Base-by-base conservation (phyloP, 2,113 vertebrate species). In the Gallinago paraguaiae region DNA sequence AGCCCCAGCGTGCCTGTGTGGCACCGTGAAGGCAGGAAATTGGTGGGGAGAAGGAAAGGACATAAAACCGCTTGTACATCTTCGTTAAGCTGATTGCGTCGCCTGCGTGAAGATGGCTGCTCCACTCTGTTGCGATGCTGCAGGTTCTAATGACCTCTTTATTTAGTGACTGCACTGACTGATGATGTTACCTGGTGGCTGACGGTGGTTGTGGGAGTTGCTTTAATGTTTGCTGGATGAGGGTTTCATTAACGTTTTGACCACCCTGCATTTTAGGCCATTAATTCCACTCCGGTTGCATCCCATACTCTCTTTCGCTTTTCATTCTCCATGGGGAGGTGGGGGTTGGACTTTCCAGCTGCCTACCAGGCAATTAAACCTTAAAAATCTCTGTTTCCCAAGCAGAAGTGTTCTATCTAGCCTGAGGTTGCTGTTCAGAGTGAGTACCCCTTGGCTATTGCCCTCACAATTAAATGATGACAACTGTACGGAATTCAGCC, bases 301-400 rank as follows among this genome's bases (percentile, higher is more conserved):
- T 16, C 22, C 0, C 0, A 53, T 48, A n/a, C 15, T 68, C 45
- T n/a, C 31, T 46, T 35, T 64, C 60, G 24, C 31, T 76, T 63
- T 77, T 53, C 24, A 48, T 65, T 89, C 33, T 28, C n/a, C n/a
- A n/a, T n/a, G 35, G 35, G 19, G 15, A 93, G 48, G 45, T 27
- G 54, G 45, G 22, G 31, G 30, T 37, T 77, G 59, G 28, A 68
- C 46, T 83, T 90, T 33, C 37, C 65, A 50, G 35, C 56, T 68
- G 63, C 51, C 63, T 60, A 24, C 61, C 22, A 46, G 37, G 18
- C 59, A 63, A 56, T 80, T 75, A 69, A 75, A 60, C 13, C 41
- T 31, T 45, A 27, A 83, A 83, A 82, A 70, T 30, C 54, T 65
- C 68, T 13, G 4, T 63, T 77, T 88, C 54, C 54, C 31, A n/a